A percentile compares a stretch with the other conserved stretches of the same genome.
These are phyloP conservation scores for Tokudaia muenninki DNA, from an alignment of 2,797 vertebrate genomes.

Conservation along the genomic window DNA sequence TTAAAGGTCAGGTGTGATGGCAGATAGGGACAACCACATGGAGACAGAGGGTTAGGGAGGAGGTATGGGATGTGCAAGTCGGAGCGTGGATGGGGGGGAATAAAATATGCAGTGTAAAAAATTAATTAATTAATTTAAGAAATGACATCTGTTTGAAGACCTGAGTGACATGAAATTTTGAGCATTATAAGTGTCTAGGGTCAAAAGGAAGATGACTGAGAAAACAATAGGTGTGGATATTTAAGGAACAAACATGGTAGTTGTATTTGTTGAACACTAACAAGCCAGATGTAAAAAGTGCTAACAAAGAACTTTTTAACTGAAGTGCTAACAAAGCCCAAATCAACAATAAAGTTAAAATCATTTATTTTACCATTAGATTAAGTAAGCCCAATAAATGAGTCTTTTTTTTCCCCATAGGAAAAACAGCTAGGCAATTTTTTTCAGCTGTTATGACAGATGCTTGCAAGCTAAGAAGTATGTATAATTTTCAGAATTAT, in stretches of 20 bases:
- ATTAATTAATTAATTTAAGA: neutral
- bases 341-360: constrained; percentile 19
- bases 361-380: constrained; percentile 1
- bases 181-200: neutral
- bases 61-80: no score
- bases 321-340: neutral
- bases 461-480: neutral
- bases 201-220: neutral
- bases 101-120: no score
- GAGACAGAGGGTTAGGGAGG: no score
- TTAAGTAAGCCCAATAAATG: constrained; percentile 2
- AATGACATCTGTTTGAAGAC: constrained; percentile 5
- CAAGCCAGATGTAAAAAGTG: neutral
- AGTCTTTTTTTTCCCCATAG: neutral
- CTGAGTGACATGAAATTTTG: neutral
- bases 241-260: neutral
- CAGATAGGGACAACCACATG: no score
- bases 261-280: neutral
- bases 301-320: neutral
- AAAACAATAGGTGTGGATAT: neutral
- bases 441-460: neutral
- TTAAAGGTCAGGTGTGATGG: no score
- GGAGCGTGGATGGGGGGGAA: no score
- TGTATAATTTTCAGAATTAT: neutral
- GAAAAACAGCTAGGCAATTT: neutral